A percentile compares a stretch with the other conserved stretches of the same genome.
Conservation (phyloP, 2,113 vertebrate species). For the Ctenomys sociabilis region DNA sequence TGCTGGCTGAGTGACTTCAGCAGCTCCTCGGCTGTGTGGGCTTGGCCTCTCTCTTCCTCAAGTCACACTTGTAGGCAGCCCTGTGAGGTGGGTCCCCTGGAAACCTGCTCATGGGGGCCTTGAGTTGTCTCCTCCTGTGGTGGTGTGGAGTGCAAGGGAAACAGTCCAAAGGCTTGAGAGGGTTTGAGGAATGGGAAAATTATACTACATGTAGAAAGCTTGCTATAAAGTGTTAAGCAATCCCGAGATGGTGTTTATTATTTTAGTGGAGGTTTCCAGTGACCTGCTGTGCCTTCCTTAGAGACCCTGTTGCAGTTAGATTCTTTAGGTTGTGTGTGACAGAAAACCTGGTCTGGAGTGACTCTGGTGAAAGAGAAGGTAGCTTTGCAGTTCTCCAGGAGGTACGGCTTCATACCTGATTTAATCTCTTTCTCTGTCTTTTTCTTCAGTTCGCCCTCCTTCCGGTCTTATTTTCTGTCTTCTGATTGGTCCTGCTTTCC, state of each 20-base stretch:
- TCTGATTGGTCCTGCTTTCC: not conserved
- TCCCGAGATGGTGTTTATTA: not conserved
- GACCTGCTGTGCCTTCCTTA: not conserved
- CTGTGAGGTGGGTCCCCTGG: not conserved
- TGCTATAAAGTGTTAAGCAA: not conserved
- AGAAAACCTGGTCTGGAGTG: not conserved
- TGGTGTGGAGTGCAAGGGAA: not conserved
- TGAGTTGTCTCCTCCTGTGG: not conserved
- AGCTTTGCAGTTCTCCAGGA: not conserved
- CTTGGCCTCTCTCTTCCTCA: not conserved
- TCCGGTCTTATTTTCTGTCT: not conserved
- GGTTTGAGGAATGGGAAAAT: not conserved
- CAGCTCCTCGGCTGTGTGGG: rapidly evolving
- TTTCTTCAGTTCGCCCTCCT: not conserved
- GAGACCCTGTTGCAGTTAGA: not conserved
- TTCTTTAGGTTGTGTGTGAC: not conserved
- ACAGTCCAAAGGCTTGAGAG: not conserved
- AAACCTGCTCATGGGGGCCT: not conserved
- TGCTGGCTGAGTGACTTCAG: not conserved
- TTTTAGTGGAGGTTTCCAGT: not conserved
- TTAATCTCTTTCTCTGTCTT: not conserved
- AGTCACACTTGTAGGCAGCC: not conserved
- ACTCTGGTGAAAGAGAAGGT: not conserved
- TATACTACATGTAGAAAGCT: not conserved
- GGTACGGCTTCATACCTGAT: not conserved